These are phyloP conservation scores for Halisarca cf. caerulea DNA, from an alignment of 37 sponge, comb jelly and placozoan species.

Conservation along the genomic window DNA sequence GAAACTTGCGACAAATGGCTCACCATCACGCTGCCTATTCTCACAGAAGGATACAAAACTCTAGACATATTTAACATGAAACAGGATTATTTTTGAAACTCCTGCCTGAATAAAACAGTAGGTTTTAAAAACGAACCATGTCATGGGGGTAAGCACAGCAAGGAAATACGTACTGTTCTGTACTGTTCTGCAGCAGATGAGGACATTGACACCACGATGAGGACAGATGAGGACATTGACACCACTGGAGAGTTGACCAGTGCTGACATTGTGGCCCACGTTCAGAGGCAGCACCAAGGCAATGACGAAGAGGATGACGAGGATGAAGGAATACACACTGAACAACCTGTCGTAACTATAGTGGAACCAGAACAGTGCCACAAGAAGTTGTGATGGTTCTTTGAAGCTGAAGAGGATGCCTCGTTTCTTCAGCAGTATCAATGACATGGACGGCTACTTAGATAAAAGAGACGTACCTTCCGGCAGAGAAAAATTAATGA, in stretches of 20 bases:
- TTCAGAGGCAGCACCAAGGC: background rate
- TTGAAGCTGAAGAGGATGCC: conserved; percentile 12
- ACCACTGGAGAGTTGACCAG: background rate
- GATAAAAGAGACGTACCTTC: conserved; percentile 6
- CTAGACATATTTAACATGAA: conserved; percentile 1
- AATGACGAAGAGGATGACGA: background rate
- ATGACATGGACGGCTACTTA: background rate
- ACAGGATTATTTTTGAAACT: conserved; percentile 13
- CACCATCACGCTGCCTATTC: background rate
- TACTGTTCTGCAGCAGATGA: background rate
- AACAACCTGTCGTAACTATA: background rate
- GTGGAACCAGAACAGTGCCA: background rate
- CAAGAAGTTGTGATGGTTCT: background rate
- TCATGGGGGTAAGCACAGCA: conserved; percentile 16
- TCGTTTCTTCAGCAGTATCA: background rate
- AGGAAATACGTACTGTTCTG: conserved; percentile 14
- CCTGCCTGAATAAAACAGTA: conserved; percentile 15
- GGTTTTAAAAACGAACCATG: background rate
- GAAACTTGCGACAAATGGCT: conserved; percentile 5
- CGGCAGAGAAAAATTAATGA: background rate
- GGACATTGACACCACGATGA: background rate
- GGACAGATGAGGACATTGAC: background rate
- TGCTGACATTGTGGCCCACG: conserved; percentile 10
- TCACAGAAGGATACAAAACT: background rate
- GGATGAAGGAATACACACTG: background rate